Evolutionary conservation across 2,113 vertebrate genomes (phyloP), one percentile per base, ranked within the genome.

Genomic region (Oreochromis aureus): DNA sequence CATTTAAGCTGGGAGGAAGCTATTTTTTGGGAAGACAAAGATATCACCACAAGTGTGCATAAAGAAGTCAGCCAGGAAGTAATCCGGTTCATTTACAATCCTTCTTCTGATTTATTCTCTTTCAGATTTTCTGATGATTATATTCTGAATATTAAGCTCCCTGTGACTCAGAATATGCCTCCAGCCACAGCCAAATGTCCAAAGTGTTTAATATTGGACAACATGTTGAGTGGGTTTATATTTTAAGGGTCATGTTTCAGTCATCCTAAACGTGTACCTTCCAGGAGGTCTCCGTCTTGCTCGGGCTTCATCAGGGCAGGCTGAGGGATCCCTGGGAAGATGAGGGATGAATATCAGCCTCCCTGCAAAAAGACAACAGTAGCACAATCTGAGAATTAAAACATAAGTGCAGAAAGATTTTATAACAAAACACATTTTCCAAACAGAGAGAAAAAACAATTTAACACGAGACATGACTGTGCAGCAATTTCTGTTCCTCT

Each of bases 221-320:
- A 34, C 55, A 66, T 10, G 32, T 46, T 6, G 13, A 69, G 55
- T 41, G 19, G 12, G 83, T 30, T 39, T 76, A 22, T 56, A 44
- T 39, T 48, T 41, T 32, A 78, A 44, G 10, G 19, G 18, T 92
- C 61, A 66, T 51, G 76, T 93, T 91, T 94, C 71, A 89, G 86
- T 89, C 89, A 66, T 91, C 24, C 71, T 83, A 76, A 78, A 81
- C 27, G 1, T 51, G 86, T 94, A 96, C 96, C 96, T 95, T 96
- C 94, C 19, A 94, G 82, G 89, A 93, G 83, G 88, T 95, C 95
- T 80, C 89, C 89, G 3, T 96, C 93, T 83, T 86, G 92, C 54
- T 91, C 71, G 7, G 93, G 73, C 88, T 89, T 95, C 96, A 96
- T 97, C 85, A 63, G 86, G 44, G 30, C 79, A 85, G 85, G 91